A percentile compares a stretch with the other conserved stretches of the same genome.
phyloP scores from a whole-genome alignment of 2,113 vertebrate species.

The Lutjanus erythropterus region DNA sequence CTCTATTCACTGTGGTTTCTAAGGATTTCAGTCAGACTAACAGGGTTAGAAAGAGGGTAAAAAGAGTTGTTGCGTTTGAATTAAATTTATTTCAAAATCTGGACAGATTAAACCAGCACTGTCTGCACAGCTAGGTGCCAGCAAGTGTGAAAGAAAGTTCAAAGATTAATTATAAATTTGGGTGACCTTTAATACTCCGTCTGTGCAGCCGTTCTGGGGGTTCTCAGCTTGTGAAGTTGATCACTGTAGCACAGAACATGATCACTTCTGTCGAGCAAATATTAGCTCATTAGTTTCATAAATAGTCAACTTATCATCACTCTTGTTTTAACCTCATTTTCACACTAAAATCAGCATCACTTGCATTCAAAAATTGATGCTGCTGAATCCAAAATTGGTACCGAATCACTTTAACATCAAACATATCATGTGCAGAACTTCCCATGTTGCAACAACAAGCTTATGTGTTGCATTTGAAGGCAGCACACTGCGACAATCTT shows the following conservation, averaged over 20 bases:
- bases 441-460: no score
- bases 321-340: background rate
- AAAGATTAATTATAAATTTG: background rate
- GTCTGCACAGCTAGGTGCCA: background rate
- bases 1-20: background rate
- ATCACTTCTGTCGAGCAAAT: background rate
- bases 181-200: background rate
- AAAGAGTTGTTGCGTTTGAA: no score
- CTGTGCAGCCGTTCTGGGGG: background rate
- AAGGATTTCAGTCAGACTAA: background rate
- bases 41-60: background rate
- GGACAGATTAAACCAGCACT: background rate
- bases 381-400: no score
- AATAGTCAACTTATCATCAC: background rate
- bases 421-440: no score
- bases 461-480: no score
- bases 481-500: no score
- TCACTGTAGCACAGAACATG: background rate
- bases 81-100: background rate
- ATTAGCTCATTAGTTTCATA: background rate
- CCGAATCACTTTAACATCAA: no score
- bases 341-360: background rate
- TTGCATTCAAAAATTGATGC: no score
- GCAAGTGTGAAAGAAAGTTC: background rate
- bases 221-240: background rate